These are phyloP conservation scores for Pristis pectinata DNA, from an alignment of 2,797 vertebrate species.

Conservation along the genomic window DNA sequence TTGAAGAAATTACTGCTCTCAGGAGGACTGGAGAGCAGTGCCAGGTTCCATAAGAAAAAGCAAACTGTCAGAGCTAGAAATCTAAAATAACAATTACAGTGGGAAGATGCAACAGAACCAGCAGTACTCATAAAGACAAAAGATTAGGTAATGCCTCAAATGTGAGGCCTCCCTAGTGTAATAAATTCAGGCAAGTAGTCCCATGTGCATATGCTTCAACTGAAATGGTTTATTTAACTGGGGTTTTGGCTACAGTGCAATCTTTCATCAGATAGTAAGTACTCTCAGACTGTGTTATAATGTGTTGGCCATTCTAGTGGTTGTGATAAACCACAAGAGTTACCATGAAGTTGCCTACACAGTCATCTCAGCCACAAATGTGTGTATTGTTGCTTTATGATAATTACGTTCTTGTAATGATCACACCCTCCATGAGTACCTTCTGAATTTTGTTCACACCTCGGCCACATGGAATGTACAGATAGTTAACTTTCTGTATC, in stretches of 20 bases:
- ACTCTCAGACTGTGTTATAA: background rate
- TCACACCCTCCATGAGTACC: background rate
- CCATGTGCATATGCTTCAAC: background rate
- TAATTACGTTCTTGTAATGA: background rate
- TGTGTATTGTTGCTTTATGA: background rate
- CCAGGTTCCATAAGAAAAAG: background rate
- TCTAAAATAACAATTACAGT: background rate
- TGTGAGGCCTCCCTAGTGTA: background rate
- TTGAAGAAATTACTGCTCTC: too few relatives aligned
- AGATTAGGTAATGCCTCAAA: background rate
- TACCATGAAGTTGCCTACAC: background rate
- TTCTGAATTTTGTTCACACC: background rate
- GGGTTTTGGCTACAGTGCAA: conserved; percentile 11
- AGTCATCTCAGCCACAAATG: background rate
- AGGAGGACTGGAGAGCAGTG: too few relatives aligned
- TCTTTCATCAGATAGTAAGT: background rate
- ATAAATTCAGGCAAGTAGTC: background rate
- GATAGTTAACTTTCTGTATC: background rate
- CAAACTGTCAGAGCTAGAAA: background rate
- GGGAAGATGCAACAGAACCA: background rate
- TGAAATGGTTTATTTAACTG: conserved; percentile 19
- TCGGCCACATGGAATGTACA: background rate
- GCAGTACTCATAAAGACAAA: background rate
- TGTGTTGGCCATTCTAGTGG: background rate
- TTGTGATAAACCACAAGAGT: conserved; percentile 22